Evolutionary conservation across 2,888 invertebrate species (phyloP), one percentile per base, ranked within the genome.

Genomic region (Pheosia tremula): DNA sequence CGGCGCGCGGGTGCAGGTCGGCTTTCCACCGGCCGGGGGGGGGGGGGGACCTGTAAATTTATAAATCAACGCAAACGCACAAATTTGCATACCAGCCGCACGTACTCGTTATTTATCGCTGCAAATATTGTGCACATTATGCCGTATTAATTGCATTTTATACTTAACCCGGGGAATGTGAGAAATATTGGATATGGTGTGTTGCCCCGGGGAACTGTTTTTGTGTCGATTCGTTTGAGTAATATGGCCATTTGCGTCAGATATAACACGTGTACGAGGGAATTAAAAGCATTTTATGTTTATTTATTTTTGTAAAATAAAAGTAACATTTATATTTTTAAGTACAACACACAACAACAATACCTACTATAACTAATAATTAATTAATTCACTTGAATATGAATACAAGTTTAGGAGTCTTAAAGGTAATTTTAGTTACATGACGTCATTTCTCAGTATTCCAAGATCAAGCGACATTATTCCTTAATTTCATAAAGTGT

Each of bases 121-220:
- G 82, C 83, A 85, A 86, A 83, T 83, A 86, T 84, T 82, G 79
- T 79, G 68, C 71, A 72, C 77, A 75, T 75, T 82, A 79, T 79
- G 72, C 71, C 72, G 77, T 74, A 80, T 83, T 83, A 81, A 83
- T 84, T 77, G 76, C 80, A 70, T 68, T 60, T 65, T 57, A 41
- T 39, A 66, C 63, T 66, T 76, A 73, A 68, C 68, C 59, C 56
- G 39, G 61, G 62, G 56, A 56, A 56, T 41, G 56, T 52, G 52
- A 60, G 43, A 43, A 60, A 52, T 56, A 55, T 57, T 57, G 61
- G 75, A 66, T 62, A 60, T 62, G 45, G 38, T 39, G 5, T 41
- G 56, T 9, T 10, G n/a, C 56, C 9, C 39, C 10, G 56, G 56
- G 56, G 56, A 39, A 36, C 24, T 24, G 11, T 56, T 56, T 56